These are phyloP conservation scores for Pteria penguin DNA, from an alignment of 2,888 invertebrate genomes.

Conservation along the genomic window DNA sequence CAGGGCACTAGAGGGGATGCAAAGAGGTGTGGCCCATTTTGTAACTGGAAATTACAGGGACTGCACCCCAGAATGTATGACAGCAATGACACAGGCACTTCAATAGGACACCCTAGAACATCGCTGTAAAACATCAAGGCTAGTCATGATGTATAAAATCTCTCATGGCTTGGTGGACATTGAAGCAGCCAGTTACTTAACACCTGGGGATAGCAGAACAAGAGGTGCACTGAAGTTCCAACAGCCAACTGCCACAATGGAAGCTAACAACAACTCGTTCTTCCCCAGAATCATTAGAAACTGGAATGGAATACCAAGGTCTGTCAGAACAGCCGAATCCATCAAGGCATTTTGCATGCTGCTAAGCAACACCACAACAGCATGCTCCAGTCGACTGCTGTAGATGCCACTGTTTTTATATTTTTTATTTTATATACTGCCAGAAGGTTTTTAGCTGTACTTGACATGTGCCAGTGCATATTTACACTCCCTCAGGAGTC, in stretches of 20 bases:
- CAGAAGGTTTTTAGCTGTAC: not conserved
- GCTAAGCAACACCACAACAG: not conserved
- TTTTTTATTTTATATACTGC: not conserved
- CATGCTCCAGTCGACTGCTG: not conserved
- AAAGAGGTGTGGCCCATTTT: not conserved
- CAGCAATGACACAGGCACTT: not conserved
- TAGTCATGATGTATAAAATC: too few relatives aligned
- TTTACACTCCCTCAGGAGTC: not conserved
- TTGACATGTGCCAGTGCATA: not conserved
- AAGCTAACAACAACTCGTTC: slow-evolving; percentile 8
- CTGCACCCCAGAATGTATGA: not conserved
- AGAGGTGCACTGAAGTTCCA: not conserved
- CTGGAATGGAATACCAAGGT: slow-evolving; percentile 1
- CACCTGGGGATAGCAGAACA: slow-evolving; percentile 12
- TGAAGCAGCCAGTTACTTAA: slow-evolving; percentile 4
- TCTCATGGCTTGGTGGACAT: slow-evolving; percentile 3
- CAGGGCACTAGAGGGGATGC: not conserved
- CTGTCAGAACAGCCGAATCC: slow-evolving; percentile 10
- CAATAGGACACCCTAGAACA: not conserved
- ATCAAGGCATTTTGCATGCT: slow-evolving; percentile 3
- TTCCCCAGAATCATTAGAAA: slow-evolving; percentile 11
- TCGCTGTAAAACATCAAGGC: not conserved
- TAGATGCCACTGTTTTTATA: not conserved
- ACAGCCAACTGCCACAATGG: not conserved
- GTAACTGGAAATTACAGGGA: not conserved